phyloP scores from a whole-genome alignment of 2,113 vertebrate species.

The Phalacrocorax brasilianus region DNA sequence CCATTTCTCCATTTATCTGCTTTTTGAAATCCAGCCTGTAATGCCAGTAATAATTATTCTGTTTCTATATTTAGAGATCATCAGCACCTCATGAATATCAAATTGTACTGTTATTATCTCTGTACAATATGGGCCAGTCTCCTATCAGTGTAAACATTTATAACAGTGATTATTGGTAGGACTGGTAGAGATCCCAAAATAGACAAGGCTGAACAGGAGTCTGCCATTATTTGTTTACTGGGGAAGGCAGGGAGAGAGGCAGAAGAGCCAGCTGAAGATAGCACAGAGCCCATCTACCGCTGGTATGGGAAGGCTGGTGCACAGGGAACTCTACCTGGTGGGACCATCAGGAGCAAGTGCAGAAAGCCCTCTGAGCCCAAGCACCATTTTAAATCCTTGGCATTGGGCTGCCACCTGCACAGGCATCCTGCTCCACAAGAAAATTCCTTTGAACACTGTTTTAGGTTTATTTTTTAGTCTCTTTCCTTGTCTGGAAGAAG shows the following conservation, averaged over 20 bases:
- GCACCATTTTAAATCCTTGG: not conserved
- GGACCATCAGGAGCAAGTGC: not conserved
- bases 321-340: not conserved
- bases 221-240: slow-evolving; percentile 31
- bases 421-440: not conserved
- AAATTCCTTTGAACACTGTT: not conserved
- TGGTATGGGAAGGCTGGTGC: not conserved
- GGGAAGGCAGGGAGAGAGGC: not conserved
- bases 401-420: not conserved
- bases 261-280: not conserved
- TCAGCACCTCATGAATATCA: slow-evolving; percentile 68
- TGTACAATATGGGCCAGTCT: slow-evolving; percentile 44
- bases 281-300: not conserved
- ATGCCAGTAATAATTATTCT: slow-evolving; percentile 59
- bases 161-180: slow-evolving; percentile 15
- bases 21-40: slow-evolving; percentile 51
- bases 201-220: slow-evolving; percentile 13
- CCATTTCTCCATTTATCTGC: slow-evolving; percentile 60
- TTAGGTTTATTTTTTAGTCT: not conserved
- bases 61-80: slow-evolving; percentile 66
- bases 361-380: not conserved
- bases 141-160: slow-evolving; percentile 53
- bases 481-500: not conserved
- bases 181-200: slow-evolving; percentile 43
- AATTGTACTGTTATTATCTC: slow-evolving; percentile 60